phyloP scores from a whole-genome alignment of 1,140 invertebrate species.

The Daktulosphaira vitifoliae region DNA sequence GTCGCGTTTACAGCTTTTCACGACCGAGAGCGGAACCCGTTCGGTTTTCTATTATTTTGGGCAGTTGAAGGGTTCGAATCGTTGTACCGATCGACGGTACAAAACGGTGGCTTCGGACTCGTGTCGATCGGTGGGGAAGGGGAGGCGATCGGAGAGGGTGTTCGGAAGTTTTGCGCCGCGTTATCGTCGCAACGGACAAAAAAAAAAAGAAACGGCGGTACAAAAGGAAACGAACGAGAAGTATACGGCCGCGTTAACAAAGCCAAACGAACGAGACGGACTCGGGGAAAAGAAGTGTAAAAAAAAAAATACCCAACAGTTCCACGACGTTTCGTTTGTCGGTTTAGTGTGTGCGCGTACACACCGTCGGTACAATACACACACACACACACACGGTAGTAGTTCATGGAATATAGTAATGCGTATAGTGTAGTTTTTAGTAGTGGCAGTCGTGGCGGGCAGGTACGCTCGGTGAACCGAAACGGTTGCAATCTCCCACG shows the following conservation, averaged over 20 bases:
- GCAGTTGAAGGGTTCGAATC: no score
- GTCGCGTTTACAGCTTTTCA: not conserved
- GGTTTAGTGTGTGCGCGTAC: not conserved
- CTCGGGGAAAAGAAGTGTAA: not conserved
- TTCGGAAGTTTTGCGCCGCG: no score
- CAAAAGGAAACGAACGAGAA: not conserved
- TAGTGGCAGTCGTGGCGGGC: not conserved
- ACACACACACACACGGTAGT: not conserved
- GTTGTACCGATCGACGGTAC: no score
- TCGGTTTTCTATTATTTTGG: no score
- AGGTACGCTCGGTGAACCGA: slow-evolving; percentile 27
- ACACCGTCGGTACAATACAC: not conserved
- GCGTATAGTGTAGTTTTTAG: no score
- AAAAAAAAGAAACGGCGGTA: no score
- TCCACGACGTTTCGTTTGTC: slow-evolving; percentile 1
- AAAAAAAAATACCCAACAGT: not conserved
- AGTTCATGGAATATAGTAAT: not conserved
- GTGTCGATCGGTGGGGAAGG: no score
- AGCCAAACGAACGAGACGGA: slow-evolving; percentile 16
- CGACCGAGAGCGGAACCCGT: no score
- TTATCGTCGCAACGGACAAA: no score
- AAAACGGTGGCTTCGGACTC: no score
- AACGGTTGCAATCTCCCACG: slow-evolving; percentile 33
- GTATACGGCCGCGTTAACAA: no score
- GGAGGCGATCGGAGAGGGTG: no score